Percentiles rank a stretch among this genome's conserved stretches.
Conservation (phyloP, 1,140 invertebrate species). For the Diabrotica undecimpunctata region DNA sequence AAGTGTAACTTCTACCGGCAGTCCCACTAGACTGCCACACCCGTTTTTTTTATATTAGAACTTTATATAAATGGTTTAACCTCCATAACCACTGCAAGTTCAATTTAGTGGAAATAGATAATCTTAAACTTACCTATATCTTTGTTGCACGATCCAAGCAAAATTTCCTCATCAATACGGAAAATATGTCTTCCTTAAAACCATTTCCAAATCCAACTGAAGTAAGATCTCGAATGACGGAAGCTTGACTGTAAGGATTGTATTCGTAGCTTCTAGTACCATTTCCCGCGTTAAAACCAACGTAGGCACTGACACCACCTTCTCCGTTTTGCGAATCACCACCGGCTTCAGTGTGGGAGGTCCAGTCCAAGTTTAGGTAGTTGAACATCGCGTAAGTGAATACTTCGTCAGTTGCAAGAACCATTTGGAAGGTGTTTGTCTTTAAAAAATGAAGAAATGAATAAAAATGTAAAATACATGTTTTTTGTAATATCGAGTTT, state of each 20-base stretch:
- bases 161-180: conserved; percentile 90
- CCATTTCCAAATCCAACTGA: conserved; percentile 83
- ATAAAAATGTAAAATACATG: not conserved
- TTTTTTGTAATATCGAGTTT: no score
- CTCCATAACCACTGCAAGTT: no score
- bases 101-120: no score
- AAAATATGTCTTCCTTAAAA: conserved; percentile 86
- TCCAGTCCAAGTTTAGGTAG: conserved; percentile 87
- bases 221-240: conserved; percentile 77
- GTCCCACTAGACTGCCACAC: no score
- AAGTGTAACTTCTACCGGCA: no score
- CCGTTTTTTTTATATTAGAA: no score
- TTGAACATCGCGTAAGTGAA: conserved; percentile 93
- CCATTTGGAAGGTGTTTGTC: conserved; percentile 93
- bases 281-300: conserved; percentile 95
- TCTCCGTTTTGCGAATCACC: conserved; percentile 83
- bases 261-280: conserved; percentile 88
- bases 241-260: conserved; percentile 82
- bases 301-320: conserved; percentile 81
- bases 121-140: conserved; percentile 64
- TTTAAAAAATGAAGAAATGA: conserved; percentile 46
- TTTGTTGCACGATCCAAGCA: conserved; percentile 87
- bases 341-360: conserved; percentile 84
- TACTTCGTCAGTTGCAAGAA: conserved; percentile 90
- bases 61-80: no score